Conservation (phyloP, 2,888 invertebrate genomes). For the Copidosoma aretas region DNA sequence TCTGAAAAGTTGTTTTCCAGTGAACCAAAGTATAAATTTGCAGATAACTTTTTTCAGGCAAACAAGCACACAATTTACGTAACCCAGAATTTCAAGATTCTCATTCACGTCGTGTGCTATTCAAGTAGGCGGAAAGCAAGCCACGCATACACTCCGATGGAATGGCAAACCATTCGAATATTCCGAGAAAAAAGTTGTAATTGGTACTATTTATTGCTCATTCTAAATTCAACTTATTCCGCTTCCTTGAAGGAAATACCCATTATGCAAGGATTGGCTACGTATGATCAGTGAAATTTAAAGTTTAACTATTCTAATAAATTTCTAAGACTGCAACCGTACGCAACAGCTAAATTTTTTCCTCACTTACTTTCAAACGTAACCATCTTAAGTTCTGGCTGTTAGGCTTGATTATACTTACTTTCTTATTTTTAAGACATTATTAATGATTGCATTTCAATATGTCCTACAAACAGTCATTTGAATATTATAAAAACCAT, state of each 20-base stretch:
- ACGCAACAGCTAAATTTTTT: background rate
- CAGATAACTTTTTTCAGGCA: constrained; percentile 13
- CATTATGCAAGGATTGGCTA: background rate
- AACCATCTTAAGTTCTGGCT: too few relatives aligned
- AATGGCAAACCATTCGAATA: constrained; percentile 10
- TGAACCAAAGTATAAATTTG: background rate
- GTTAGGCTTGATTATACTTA: too few relatives aligned
- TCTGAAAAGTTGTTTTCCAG: too few relatives aligned
- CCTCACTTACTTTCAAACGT: too few relatives aligned
- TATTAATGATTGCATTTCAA: too few relatives aligned
- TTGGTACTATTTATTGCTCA: constrained; percentile 10
- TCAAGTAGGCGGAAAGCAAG: constrained; percentile 35
- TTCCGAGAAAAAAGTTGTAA: constrained; percentile 14
- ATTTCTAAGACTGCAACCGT: background rate
- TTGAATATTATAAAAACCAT: too few relatives aligned
- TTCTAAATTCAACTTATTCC: background rate
- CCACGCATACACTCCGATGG: constrained; percentile 21
- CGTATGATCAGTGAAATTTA: too few relatives aligned
- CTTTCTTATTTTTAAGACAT: too few relatives aligned
- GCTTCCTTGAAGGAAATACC: background rate
- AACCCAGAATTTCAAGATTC: constrained; percentile 24
- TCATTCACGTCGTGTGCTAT: constrained; percentile 16
- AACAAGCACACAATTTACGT: constrained; percentile 2
- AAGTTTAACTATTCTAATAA: too few relatives aligned
- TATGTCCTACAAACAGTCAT: too few relatives aligned